phyloP scores from a whole-genome alignment of 2,797 vertebrate genomes.

The Loriculus beryllinus region DNA sequence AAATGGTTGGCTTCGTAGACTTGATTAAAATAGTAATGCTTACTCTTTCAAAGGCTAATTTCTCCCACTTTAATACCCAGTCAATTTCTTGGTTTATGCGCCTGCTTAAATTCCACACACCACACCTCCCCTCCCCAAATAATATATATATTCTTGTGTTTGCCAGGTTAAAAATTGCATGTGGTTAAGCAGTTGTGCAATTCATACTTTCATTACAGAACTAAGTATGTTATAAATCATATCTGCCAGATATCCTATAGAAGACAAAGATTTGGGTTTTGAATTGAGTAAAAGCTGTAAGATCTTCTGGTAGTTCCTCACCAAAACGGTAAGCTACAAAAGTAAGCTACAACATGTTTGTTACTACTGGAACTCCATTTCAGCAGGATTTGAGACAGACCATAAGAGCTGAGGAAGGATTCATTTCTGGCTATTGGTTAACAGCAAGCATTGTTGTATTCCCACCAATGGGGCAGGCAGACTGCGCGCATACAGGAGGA shows the following conservation, averaged over 20 bases:
- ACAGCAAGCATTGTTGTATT: not conserved
- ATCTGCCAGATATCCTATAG: not conserved
- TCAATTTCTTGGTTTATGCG: not conserved
- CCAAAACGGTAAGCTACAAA: not conserved
- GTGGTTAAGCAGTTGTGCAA: not conserved
- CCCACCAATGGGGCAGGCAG: not conserved
- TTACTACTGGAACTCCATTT: not conserved
- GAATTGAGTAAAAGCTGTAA: not conserved
- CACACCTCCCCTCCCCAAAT: not conserved
- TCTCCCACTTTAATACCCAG: not conserved
- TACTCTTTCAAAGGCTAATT: not conserved
- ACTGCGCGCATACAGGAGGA: not conserved
- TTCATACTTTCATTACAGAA: not conserved
- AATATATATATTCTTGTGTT: not conserved
- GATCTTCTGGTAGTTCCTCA: not conserved
- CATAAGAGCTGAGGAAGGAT: not conserved
- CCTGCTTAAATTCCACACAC: not conserved
- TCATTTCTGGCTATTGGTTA: not conserved
- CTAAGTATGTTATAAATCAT: not conserved
- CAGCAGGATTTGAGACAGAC: not conserved
- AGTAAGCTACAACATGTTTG: not conserved
- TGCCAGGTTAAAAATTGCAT: not conserved
- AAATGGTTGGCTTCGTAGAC: not conserved
- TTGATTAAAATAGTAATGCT: not conserved
- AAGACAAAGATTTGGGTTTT: not conserved